Percentiles rank a stretch among this genome's conserved stretches.
Conservation (phyloP, 2,113 vertebrate species). For the Hippoglossus stenolepis region DNA sequence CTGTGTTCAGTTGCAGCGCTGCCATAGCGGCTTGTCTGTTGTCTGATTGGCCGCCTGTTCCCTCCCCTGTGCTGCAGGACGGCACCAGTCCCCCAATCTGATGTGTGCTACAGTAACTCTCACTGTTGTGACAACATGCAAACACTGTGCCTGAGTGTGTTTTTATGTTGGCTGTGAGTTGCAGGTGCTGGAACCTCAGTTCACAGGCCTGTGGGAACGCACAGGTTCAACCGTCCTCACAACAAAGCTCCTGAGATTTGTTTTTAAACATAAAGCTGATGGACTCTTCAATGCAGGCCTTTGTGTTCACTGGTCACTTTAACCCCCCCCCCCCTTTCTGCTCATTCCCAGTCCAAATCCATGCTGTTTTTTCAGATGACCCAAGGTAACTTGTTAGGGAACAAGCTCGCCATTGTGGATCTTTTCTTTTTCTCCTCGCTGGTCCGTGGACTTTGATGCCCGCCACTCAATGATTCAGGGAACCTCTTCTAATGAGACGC, state of each 20-base stretch:
- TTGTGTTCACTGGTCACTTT: constrained; percentile 1
- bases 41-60: constrained; percentile 17
- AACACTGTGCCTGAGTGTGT: constrained; percentile 14
- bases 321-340: background rate
- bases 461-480: background rate
- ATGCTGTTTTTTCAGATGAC: constrained; percentile 27
- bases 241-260: background rate
- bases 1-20: too few species aligned
- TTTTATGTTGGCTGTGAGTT: constrained; percentile 17
- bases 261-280: background rate
- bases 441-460: constrained; percentile 32
- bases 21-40: background rate
- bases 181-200: background rate
- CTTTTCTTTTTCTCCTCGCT: constrained; percentile 3
- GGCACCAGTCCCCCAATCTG: constrained; percentile 25
- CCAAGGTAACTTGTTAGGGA: constrained; percentile 57
- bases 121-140: constrained; percentile 25
- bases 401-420: constrained; percentile 69
- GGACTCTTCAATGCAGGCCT: background rate
- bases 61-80: constrained; percentile 17
- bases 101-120: constrained; percentile 28
- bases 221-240: background rate
- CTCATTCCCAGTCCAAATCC: constrained; percentile 28
- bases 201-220: background rate
- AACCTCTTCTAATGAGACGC: constrained; percentile 27